Evolutionary conservation across 2,113 vertebrate genomes (phyloP), one percentile per base, ranked within the genome.

Genomic region (Archocentrus centrarchus): DNA sequence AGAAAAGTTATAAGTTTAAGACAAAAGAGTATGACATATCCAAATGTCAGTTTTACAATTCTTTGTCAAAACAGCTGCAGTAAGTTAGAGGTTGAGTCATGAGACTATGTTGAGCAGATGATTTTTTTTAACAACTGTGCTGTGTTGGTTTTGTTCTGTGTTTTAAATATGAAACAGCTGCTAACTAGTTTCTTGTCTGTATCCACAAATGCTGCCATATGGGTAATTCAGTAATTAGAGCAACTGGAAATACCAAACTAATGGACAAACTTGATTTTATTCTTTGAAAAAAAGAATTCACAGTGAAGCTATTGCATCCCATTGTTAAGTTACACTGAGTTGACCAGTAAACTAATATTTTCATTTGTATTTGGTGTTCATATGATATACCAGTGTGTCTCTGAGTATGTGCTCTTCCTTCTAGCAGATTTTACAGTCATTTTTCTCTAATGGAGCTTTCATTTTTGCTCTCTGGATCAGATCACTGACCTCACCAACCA

Each of bases 181-280:
- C 66, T 70, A 0, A 27, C 44, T 70, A 53, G 47, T n/a, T 73
- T 73, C 68, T 35, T 35, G 11, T n/a, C 11, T 73, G 68, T 73
- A 5, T n/a, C 20, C 30, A 59, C 37, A 20, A 44, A 14, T 47
- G 30, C 44, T 84, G 76, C 60, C 37, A 24, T 47, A 41, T 44
- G n/a, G 35, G 27, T 73, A 73, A 73, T 55, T 73, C 68, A n/a
- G 68, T 55, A 53, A 73, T 73, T 73, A 73, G 47, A 55, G 2
- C 18, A 73, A 55, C 47, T 13, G 17, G 44, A 73, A 73, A 73
- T 13, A 53, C 66, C 47, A 53, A n/a, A 17, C 66, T 73, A 73
- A 73, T 73, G 47, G 66, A 44, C 27, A 53, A 73, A 73, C 27
- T 73, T 73, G 44, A 47, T 47, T 53, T 73, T 32, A 5, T 73